Evolutionary conservation across 1,140 invertebrate species (phyloP), one percentile per base, ranked within the genome.

Genomic region (Pissodes strobi): DNA sequence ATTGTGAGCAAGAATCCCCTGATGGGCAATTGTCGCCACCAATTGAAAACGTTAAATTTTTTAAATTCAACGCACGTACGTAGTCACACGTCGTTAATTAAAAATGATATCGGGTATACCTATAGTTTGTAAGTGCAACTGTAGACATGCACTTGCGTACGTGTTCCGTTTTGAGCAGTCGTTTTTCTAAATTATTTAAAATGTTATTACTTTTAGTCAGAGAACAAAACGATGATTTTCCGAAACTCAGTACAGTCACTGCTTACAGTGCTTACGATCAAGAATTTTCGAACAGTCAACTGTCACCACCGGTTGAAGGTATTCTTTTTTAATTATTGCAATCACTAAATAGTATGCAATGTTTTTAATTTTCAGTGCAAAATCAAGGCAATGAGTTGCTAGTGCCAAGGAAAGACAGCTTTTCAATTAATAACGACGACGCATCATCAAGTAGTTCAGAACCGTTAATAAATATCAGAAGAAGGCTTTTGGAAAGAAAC

Each of bases 331-430:
- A n/a, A 43, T 43, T 43, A 43, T 43, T 43, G 1, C 39, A 19
- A 43, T 43, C 39, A 43, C 12, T 13, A 34, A 34, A 43, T 43
- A 8, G 39, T 43, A 43, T 27, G 48, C 13, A 51, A 51, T 51
- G 21, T 51, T 51, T 51, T 23, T 49, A 51, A 51, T 25, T 27
- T 51, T 51, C 27, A 51, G 27, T 34, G 22, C 39, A 43, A 43
- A 43, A 43, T 43, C 12, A 43, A 43, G 39, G 39, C 13, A 43
- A 43, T 43, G 39, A 43, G 39, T 43, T 43, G 39, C 12, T n/a
- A n/a, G n/a, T n/a, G n/a, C n/a, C 15, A 43, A 43, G 1, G 39
- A 8, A 17, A 43, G 12, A 15, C 39, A 43, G 18, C 12, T 43
- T 13, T 43, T 19, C 39, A 2, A 43, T 43, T 43, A 43, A 43